These are phyloP conservation scores for Trachymyrmex cornetzi DNA, from an alignment of 1,140 invertebrate genomes.

Conservation along the genomic window DNA sequence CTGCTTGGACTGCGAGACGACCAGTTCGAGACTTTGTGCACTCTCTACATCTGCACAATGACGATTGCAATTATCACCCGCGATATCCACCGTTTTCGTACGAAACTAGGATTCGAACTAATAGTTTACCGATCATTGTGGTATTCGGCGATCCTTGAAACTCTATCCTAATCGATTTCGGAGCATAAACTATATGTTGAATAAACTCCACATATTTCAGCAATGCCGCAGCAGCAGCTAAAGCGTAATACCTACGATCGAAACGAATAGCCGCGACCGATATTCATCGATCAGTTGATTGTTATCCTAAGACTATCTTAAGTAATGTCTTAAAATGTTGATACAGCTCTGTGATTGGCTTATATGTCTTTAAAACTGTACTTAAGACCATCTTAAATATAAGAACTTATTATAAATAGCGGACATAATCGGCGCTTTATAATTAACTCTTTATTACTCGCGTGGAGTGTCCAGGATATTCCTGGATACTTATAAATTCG, in stretches of 20 bases:
- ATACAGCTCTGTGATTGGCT: too few relatives aligned
- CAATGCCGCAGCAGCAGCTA: slow-evolving; percentile 93
- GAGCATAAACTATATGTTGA: slow-evolving; percentile 92
- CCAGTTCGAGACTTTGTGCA: slow-evolving; percentile 91
- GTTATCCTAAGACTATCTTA: too few relatives aligned
- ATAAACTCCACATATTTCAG: slow-evolving; percentile 94
- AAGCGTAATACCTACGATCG: slow-evolving; percentile 91
- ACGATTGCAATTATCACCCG: neutral
- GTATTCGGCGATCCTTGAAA: slow-evolving; percentile 94
- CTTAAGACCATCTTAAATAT: too few relatives aligned
- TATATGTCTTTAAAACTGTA: too few relatives aligned
- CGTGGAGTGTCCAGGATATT: too few relatives aligned
- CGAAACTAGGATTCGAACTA: neutral
- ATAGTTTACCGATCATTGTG: slow-evolving; percentile 92
- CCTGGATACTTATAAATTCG: too few relatives aligned
- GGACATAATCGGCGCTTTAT: neutral
- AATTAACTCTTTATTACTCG: too few relatives aligned
- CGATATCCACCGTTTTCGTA: neutral
- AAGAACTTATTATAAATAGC: too few relatives aligned
- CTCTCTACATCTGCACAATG: slow-evolving; percentile 89
- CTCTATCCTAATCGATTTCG: slow-evolving; percentile 92
- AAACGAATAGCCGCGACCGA: slow-evolving; percentile 23
- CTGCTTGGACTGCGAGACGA: slow-evolving; percentile 86
- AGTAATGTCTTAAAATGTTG: too few relatives aligned
- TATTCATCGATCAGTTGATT: too few relatives aligned